phyloP scores from a whole-genome alignment of 2,888 invertebrate genomes.

The Dichetophora obliterata region DNA sequence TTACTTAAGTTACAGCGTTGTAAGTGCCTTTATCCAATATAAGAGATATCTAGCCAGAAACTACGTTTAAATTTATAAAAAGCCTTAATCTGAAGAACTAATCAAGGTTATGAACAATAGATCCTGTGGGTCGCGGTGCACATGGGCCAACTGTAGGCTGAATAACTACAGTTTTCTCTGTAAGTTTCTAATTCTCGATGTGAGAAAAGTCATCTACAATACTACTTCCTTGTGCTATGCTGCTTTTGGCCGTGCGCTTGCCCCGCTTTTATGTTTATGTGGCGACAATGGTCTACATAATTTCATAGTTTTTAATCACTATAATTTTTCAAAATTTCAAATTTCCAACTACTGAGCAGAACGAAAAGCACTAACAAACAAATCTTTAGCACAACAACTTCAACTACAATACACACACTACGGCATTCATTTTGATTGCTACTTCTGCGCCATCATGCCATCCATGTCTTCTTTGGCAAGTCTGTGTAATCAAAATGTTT shows the following conservation, averaged over 20 bases:
- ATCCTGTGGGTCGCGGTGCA: too few relatives aligned
- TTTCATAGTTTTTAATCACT: constrained; percentile 58
- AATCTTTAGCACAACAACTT: neutral
- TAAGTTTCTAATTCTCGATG: neutral
- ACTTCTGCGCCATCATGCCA: constrained; percentile 19
- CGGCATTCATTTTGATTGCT: constrained; percentile 16
- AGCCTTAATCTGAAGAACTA: too few relatives aligned
- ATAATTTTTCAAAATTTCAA: constrained; percentile 49
- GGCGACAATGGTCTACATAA: constrained; percentile 49
- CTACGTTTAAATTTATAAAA: too few relatives aligned
- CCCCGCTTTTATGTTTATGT: neutral
- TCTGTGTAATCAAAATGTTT: constrained; percentile 41
- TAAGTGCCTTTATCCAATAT: too few relatives aligned
- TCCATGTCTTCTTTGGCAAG: constrained; percentile 29
- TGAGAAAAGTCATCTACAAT: neutral
- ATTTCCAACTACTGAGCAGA: constrained; percentile 19
- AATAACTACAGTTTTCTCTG: too few relatives aligned
- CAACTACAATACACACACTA: neutral
- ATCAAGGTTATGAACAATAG: too few relatives aligned
- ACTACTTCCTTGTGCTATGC: neutral
- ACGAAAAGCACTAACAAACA: constrained; percentile 4
- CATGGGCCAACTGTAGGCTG: too few relatives aligned
- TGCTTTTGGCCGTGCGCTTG: neutral
- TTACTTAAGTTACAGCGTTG: too few relatives aligned
- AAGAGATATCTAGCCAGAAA: too few relatives aligned